A percentile compares a stretch with the other conserved stretches of the same genome.
Conservation (phyloP, 2,797 vertebrate genomes). For the Anableps anableps region DNA sequence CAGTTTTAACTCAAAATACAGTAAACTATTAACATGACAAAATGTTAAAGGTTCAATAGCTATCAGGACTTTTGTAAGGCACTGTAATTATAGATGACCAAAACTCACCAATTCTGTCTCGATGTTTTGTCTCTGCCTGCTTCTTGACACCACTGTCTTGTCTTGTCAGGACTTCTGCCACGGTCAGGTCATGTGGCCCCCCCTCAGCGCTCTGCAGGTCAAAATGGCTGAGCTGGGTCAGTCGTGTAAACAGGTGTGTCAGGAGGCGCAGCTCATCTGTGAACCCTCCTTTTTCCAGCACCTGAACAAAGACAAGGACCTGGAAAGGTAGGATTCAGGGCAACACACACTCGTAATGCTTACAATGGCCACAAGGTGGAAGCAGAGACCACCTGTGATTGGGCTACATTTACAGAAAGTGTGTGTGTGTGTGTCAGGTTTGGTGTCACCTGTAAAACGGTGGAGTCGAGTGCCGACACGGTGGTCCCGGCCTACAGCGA, state of each 20-base stretch:
- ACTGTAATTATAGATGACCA: too few relatives aligned
- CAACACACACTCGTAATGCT: not conserved
- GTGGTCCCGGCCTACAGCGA: conserved; percentile 91
- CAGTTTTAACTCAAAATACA: too few relatives aligned
- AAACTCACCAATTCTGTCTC: too few relatives aligned
- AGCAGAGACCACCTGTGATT: too few relatives aligned
- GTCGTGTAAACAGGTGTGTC: conserved; percentile 96
- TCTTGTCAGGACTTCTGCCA: conserved; percentile 95
- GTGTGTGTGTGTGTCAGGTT: conserved; percentile 82
- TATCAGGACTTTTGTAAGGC: too few relatives aligned
- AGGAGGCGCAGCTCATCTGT: conserved; percentile 97
- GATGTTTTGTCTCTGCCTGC: not conserved
- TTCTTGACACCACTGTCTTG: not conserved
- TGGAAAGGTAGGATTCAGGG: conserved; percentile 84
- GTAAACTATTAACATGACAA: too few relatives aligned
- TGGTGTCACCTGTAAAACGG: conserved; percentile 88
- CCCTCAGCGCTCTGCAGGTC: conserved; percentile 91
- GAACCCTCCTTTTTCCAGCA: conserved; percentile 99
- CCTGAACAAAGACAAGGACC: conserved; percentile 96
- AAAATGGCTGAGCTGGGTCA: conserved; percentile 89
- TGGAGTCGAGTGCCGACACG: conserved; percentile 90
- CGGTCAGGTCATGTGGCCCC: conserved; percentile 98
- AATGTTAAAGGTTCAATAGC: too few relatives aligned
- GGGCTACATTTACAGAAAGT: too few relatives aligned
- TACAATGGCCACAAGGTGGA: too few relatives aligned